Evolutionary conservation across 2,113 vertebrate species (phyloP).

Genomic region (Trematomus loennbergii): DNA sequence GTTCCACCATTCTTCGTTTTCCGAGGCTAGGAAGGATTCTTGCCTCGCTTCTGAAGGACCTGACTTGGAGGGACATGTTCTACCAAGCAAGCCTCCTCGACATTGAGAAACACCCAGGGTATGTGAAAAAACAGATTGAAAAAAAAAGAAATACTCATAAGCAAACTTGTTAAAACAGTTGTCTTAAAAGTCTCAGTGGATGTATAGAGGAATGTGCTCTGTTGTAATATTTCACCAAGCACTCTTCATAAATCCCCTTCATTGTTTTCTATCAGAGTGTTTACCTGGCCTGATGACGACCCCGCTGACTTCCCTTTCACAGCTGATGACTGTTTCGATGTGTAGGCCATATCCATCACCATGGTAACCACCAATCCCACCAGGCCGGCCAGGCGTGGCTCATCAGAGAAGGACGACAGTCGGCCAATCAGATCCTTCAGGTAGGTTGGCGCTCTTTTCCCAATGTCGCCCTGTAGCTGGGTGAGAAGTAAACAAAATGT

Average conservation of each 20-base stretch:
- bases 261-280: not conserved
- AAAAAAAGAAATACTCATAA: not conserved
- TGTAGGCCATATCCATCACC: conserved; percentile 77
- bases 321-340: conserved; percentile 32
- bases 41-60: no score
- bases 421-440: conserved; percentile 77
- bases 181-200: not conserved
- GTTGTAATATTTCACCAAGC: not conserved
- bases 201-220: not conserved
- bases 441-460: conserved; percentile 69
- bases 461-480: conserved; percentile 70
- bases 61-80: no score
- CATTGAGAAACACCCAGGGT: no score
- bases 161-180: not conserved
- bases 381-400: conserved; percentile 73
- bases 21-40: no score
- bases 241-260: not conserved
- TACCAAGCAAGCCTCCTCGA: no score
- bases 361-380: conserved; percentile 73
- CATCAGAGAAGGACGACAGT: conserved; percentile 72
- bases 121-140: no score
- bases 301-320: conserved; percentile 53
- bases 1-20: no score
- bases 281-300: conserved; percentile 68
- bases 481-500: not conserved